These are phyloP conservation scores for Mnemiopsis leidyi DNA, from an alignment of 37 sponge, comb jelly and placozoan species.

Conservation along the genomic window DNA sequence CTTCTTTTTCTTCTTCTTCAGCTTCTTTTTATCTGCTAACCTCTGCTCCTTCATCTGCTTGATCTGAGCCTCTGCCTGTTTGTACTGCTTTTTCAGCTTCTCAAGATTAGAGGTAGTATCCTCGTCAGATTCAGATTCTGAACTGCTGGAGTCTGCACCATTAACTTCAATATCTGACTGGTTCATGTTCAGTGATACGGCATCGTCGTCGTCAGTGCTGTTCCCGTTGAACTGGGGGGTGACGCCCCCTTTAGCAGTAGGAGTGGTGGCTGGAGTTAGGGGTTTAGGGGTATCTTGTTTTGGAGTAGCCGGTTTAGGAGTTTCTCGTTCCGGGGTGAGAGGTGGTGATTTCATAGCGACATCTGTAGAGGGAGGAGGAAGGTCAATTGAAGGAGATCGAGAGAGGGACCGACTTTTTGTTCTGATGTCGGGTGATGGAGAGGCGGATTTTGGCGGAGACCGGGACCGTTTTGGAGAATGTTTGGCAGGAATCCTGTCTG, in stretches of 20 bases:
- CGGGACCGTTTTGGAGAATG: not conserved
- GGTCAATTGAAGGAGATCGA: not conserved
- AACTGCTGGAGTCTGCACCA: not conserved
- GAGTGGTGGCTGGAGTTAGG: not conserved
- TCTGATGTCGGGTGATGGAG: not conserved
- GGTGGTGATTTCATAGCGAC: not conserved
- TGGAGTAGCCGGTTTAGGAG: not conserved
- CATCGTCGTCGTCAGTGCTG: conserved; percentile 21
- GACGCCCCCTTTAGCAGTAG: conserved; percentile 39
- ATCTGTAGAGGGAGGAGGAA: not conserved
- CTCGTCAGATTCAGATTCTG: not conserved
- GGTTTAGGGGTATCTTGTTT: not conserved
- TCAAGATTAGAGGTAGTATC: not conserved
- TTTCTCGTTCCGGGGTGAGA: not conserved
- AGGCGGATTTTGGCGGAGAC: not conserved
- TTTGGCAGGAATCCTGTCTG: not conserved
- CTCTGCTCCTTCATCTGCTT: conserved; percentile 17
- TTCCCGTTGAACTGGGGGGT: conserved; percentile 57
- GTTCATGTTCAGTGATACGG: conserved; percentile 33
- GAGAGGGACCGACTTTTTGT: not conserved
- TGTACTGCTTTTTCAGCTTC: conserved; percentile 13
- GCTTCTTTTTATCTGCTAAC: conserved; percentile 6
- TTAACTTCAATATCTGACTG: conserved; percentile 5
- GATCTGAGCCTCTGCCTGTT: not conserved
- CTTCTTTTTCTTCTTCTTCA: conserved; percentile 27